A percentile compares a stretch with the other conserved stretches of the same genome.
Conservation (phyloP, 2,888 invertebrate genomes). For the Nephrotoma flavescens region DNA sequence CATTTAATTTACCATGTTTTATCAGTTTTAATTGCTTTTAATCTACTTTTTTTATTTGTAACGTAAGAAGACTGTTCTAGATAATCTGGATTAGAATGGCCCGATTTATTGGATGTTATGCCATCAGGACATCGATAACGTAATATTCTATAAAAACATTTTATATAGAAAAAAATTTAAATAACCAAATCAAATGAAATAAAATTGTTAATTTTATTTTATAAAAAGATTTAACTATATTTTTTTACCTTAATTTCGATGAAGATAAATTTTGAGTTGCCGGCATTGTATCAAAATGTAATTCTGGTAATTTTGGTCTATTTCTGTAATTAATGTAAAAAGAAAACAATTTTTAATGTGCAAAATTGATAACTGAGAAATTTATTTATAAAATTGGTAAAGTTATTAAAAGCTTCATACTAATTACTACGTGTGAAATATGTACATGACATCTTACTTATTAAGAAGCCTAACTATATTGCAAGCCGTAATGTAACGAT, state of each 20-base stretch:
- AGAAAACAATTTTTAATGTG: background rate
- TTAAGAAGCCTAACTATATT: background rate
- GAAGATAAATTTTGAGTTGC: background rate
- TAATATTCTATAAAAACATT: background rate
- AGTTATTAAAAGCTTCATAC: background rate
- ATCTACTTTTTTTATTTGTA: background rate
- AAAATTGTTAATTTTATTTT: background rate
- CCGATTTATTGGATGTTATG: background rate
- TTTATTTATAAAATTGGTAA: too few relatives aligned
- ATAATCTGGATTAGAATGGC: background rate
- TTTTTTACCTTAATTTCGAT: background rate
- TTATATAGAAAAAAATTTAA: background rate
- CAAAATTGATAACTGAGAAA: background rate
- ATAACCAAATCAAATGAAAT: background rate
- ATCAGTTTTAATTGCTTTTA: background rate
- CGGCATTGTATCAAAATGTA: background rate
- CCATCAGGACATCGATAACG: background rate
- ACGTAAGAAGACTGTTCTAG: background rate
- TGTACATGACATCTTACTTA: background rate
- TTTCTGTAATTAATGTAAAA: background rate
- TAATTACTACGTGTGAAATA: background rate
- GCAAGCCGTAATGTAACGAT: background rate
- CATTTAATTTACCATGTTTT: background rate
- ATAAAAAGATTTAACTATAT: background rate
- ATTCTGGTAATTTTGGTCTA: slow-evolving; percentile 3